Evolutionary conservation across 2,113 vertebrate genomes (phyloP), one percentile per base, ranked within the genome.

Genomic region (Furnarius figulus): DNA sequence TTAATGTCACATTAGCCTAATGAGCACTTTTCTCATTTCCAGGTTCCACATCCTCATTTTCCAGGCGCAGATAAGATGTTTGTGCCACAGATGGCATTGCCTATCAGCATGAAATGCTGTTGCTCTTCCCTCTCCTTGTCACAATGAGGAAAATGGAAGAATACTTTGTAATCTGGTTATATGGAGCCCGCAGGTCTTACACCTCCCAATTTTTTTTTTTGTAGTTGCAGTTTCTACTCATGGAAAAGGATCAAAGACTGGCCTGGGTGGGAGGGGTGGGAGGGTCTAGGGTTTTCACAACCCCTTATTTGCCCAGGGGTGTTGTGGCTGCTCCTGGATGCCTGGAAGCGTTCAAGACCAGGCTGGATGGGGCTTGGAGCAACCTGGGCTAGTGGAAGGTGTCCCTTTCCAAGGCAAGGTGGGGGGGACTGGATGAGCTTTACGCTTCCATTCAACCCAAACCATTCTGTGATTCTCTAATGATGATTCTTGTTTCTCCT

Each of bases 1-100:
- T 62, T 78, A 87, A 68, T 82, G 87, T 82, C 93, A 68, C 81
- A 71, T 86, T 94, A 93, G 72, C 79, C 76, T 88, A 50, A 92
- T 71, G 88, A 91, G 82, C 88, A 79, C 52, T 6, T 79, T 75
- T 65, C 78, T 93, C 78, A 14, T 83, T 76, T 56, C 67, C 79
- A 77, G 94, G 72, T 59, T 77, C 39, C 88, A 66, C 85, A 76
- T 56, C 30, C 74, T 79, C 66, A 12, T 95, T 86, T 62, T 62
- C 47, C 76, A 78, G 76, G 65, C 4, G 0, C 35, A 6, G 65
- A 80, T 56, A 59, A 89, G 80, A n/a, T 89, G 85, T 89, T 93
- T 85, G 78, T 73, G 72, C 77, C 91, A 10, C 0, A 10, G 52
- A 82, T 3, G 1, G 67, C 2, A 0, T 75, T 40, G 27, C 73